These are phyloP conservation scores for Rhyacophila evoluta DNA, from an alignment of 2,888 invertebrate genomes.

Conservation along the genomic window DNA sequence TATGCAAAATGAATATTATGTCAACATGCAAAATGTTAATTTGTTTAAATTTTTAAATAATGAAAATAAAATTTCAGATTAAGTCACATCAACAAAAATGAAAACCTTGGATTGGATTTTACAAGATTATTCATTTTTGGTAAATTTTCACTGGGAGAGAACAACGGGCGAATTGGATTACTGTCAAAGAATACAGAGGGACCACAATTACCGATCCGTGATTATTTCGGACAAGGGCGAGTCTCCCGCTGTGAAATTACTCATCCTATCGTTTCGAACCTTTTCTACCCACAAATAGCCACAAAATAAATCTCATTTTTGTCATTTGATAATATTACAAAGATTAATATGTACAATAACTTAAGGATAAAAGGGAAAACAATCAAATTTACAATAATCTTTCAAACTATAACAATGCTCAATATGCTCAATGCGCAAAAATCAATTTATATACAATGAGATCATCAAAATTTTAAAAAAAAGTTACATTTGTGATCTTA, in stretches of 20 bases:
- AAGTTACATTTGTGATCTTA: not conserved
- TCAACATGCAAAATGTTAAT: no score
- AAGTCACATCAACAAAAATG: no score
- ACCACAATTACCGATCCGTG: no score
- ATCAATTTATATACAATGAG: not conserved
- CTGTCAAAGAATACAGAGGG: not conserved
- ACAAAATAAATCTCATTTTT: slow-evolving; percentile 13
- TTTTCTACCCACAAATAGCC: slow-evolving; percentile 1
- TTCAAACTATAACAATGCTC: slow-evolving; percentile 6
- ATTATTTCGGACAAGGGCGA: not conserved
- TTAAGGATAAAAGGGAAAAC: slow-evolving; percentile 1
- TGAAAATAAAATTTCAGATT: no score
- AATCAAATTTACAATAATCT: slow-evolving; percentile 18
- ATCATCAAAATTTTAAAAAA: slow-evolving; percentile 7
- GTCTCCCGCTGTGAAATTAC: not conserved
- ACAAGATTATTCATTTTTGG: no score
- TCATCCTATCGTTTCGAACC: not conserved
- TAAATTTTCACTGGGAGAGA: no score
- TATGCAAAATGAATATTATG: no score
- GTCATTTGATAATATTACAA: not conserved
- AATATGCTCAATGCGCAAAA: not conserved
- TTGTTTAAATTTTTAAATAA: no score
- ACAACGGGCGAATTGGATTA: no score
- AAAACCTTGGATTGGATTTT: no score
- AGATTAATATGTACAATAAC: not conserved